These are phyloP conservation scores for Corvus hawaiiensis DNA, from an alignment of 2,113 vertebrate species.

Conservation along the genomic window DNA sequence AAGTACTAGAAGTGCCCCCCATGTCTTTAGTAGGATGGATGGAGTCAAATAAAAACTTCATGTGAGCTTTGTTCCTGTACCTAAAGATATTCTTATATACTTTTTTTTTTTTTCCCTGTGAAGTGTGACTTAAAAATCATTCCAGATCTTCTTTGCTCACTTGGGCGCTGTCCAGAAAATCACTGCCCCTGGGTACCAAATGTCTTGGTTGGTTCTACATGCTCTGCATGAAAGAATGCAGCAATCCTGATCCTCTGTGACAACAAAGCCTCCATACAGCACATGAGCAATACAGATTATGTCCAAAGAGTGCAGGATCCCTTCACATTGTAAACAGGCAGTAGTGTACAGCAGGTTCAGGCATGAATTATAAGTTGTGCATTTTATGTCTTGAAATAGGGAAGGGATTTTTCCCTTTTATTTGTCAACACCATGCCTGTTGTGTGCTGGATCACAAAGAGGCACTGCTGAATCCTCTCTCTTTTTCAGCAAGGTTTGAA, in stretches of 20 bases:
- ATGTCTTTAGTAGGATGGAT: background rate
- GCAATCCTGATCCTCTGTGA: background rate
- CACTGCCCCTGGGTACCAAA: background rate
- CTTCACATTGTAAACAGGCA: background rate
- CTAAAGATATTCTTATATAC: background rate
- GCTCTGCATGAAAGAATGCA: background rate
- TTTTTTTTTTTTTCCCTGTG: no score
- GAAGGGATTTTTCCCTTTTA: background rate
- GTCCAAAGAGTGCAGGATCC: background rate
- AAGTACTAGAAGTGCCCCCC: background rate
- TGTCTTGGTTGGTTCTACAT: background rate
- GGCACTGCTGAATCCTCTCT: background rate
- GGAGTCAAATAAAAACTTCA: background rate
- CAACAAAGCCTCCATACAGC: background rate
- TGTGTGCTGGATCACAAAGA: background rate
- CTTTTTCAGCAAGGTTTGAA: background rate
- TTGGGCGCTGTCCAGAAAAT: background rate
- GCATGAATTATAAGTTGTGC: background rate
- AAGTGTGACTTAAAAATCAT: background rate
- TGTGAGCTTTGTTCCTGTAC: background rate
- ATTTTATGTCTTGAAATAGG: background rate
- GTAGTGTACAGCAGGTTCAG: background rate
- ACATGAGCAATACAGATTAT: background rate
- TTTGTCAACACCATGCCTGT: background rate
- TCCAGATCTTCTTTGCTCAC: background rate